phyloP scores from a whole-genome alignment of 2,113 vertebrate genomes.

The Phylloscopus trochiloides region DNA sequence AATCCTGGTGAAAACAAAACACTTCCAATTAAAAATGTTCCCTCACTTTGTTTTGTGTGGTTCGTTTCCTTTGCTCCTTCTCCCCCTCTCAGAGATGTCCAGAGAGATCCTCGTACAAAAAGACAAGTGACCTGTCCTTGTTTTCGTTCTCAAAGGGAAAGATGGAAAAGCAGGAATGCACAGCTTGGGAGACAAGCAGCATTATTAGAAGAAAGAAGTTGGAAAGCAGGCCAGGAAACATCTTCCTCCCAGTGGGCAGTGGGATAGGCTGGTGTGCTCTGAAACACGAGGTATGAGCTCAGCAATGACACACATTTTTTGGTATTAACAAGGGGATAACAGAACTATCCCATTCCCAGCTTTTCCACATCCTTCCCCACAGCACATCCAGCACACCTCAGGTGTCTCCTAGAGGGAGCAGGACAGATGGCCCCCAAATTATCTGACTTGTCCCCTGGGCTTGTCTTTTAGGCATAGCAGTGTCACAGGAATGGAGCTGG shows the following conservation, averaged over 20 bases:
- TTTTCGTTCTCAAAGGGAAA: constrained; percentile 56
- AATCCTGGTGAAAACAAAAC: constrained; percentile 73
- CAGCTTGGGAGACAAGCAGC: neutral
- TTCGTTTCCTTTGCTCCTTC: constrained; percentile 45
- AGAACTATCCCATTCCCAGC: neutral
- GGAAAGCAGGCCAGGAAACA: neutral
- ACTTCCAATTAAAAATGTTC: constrained; percentile 69
- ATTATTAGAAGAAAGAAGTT: neutral
- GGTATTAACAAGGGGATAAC: neutral
- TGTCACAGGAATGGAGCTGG: neutral
- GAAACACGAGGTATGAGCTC: neutral
- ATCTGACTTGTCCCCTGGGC: neutral
- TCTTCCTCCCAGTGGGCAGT: neutral
- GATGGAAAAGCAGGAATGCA: constrained; percentile 4
- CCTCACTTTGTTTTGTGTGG: constrained; percentile 58
- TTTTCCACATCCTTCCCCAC: neutral
- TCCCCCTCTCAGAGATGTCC: constrained; percentile 35
- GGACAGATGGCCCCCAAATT: accelerated
- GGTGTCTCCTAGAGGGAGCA: neutral
- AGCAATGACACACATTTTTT: neutral
- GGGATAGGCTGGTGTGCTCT: neutral
- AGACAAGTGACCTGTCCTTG: constrained; percentile 76
- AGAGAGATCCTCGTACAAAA: constrained; percentile 63
- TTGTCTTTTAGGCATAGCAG: neutral
- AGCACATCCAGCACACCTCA: neutral